Percentiles rank a stretch among this genome's conserved stretches.
phyloP scores from a whole-genome alignment of 2,888 invertebrate genomes.

The Calameuta pallipes region DNA sequence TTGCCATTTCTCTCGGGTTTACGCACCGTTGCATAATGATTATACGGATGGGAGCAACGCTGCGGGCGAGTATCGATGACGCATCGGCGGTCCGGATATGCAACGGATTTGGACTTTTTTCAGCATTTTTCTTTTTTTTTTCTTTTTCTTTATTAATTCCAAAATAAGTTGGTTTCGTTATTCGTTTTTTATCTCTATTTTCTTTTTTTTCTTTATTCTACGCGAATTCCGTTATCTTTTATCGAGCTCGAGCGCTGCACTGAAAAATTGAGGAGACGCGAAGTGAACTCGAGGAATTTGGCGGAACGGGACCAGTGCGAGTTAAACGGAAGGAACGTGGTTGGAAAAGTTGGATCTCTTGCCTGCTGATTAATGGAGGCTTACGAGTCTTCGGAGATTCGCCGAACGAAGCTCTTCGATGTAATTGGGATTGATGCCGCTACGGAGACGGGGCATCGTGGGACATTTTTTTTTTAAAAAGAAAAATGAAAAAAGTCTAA shows the following conservation, averaged over 20 bases:
- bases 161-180: neutral
- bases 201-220: too few species aligned
- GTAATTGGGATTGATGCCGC: neutral
- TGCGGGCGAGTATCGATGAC: neutral
- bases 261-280: too few species aligned
- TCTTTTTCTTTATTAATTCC: neutral
- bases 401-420: neutral
- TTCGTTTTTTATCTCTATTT: neutral
- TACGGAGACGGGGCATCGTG: neutral
- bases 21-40: neutral
- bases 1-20: neutral
- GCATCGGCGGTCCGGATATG: neutral
- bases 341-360: neutral
- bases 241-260: neutral
- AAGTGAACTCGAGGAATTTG: neutral
- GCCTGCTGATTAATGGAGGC: neutral
- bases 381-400: neutral
- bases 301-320: neutral
- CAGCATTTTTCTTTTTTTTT: neutral
- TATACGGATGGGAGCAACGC: neutral
- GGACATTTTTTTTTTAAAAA: neutral
- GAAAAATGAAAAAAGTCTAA: neutral
- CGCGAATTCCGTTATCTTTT: neutral
- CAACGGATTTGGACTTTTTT: neutral
- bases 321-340: neutral